Conservation (phyloP, 2,888 invertebrate genomes). For the Noctua pronuba region DNA sequence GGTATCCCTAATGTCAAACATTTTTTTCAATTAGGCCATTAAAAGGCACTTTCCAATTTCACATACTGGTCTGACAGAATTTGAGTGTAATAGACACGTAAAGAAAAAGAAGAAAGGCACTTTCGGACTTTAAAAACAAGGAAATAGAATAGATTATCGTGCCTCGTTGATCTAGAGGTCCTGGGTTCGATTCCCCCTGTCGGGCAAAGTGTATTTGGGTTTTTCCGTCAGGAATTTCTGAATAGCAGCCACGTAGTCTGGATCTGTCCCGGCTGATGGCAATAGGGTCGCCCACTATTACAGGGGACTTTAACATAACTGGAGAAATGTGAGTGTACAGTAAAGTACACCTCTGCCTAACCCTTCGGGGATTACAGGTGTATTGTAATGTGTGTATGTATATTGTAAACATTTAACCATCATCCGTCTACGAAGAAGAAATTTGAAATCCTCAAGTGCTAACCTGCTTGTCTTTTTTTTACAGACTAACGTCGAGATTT, state of each 20-base stretch:
- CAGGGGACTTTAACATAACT: too few species aligned
- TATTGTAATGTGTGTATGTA: neutral
- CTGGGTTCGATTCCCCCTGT: neutral
- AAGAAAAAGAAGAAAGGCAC: neutral
- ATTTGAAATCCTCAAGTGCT: neutral
- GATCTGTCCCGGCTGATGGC: too few species aligned
- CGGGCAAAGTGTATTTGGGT: too few species aligned
- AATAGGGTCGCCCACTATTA: too few species aligned
- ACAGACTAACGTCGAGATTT: neutral
- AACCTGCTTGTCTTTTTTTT: neutral
- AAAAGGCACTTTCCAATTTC: neutral
- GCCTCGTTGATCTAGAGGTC: neutral
- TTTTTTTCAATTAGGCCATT: neutral
- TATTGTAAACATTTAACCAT: neutral
- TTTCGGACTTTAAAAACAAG: neutral
- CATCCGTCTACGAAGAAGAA: neutral
- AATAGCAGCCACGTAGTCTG: too few species aligned
- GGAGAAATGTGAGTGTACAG: too few species aligned
- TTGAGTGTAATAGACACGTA: neutral
- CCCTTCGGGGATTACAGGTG: neutral
- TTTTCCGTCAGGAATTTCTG: too few species aligned
- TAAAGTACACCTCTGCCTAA: neutral
- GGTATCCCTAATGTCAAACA: neutral
- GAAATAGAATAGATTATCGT: neutral
- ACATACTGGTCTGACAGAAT: neutral